Conservation (phyloP, 2,797 vertebrate genomes). For the Crocodylus rhombifer region DNA sequence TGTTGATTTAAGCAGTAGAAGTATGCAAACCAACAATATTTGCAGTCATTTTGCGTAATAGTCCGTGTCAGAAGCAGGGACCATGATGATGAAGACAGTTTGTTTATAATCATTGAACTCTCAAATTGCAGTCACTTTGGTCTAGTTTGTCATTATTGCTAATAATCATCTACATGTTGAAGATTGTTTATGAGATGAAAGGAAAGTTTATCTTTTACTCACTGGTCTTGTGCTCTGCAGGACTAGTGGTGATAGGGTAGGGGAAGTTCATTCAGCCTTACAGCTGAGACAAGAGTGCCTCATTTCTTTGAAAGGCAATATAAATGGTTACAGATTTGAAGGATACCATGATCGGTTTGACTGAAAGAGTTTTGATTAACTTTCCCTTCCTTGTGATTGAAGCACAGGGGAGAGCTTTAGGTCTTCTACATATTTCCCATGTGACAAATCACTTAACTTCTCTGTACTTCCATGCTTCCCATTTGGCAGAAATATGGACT, state of each 20-base stretch:
- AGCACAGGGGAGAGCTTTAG: background rate
- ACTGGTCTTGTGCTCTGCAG: no score
- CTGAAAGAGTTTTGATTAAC: no score
- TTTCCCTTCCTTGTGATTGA: background rate
- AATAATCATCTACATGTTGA: constrained; percentile 10
- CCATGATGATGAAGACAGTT: background rate
- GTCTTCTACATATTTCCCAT: background rate
- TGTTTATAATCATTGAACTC: constrained; percentile 18
- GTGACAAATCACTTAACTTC: constrained; percentile 50
- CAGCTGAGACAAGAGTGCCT: no score
- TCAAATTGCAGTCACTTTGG: background rate
- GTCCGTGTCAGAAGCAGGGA: background rate
- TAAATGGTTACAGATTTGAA: no score
- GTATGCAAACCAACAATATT: background rate
- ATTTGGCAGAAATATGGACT: constrained; percentile 43
- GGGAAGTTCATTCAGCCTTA: no score
- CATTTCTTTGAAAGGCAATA: no score
- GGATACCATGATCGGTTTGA: no score
- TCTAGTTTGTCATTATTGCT: background rate
- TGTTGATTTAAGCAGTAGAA: constrained; percentile 19
- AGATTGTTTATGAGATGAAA: background rate
- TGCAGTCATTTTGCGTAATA: background rate
- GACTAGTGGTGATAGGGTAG: no score
- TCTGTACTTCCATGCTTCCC: constrained; percentile 55
- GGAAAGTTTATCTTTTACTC: no score